Evolutionary conservation across 2,888 invertebrate species (phyloP).

Genomic region (Epinotia brunnichana): DNA sequence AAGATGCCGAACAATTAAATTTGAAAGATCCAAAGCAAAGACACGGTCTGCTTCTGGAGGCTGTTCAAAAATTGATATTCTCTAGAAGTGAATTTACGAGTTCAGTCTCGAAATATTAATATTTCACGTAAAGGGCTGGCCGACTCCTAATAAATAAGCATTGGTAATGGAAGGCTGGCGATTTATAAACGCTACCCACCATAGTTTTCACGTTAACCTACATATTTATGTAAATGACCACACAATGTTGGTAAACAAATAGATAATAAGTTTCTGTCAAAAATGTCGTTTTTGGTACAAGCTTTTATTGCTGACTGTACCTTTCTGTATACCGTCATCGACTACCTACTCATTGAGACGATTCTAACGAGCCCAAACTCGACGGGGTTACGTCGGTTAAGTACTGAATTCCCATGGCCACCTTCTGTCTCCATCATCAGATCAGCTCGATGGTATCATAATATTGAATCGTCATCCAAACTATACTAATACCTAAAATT

Average conservation of each 20-base stretch:
- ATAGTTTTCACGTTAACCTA: constrained; percentile 10
- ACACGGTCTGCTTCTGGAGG: neutral
- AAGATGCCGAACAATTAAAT: constrained; percentile 14
- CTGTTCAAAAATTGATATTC: constrained; percentile 19
- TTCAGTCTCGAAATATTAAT: constrained; percentile 22
- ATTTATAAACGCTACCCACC: constrained; percentile 22
- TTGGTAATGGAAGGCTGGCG: constrained; percentile 20
- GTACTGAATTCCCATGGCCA: too few species aligned
- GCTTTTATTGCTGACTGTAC: too few species aligned
- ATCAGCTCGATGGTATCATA: too few species aligned
- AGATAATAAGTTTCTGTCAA: neutral
- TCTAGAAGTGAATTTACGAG: constrained; percentile 21
- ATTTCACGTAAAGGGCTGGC: constrained; percentile 15
- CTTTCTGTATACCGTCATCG: too few species aligned
- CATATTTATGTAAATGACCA: constrained; percentile 11
- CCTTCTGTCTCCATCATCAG: too few species aligned
- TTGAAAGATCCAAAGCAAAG: constrained; percentile 9
- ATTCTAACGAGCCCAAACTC: too few species aligned
- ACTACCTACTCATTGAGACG: too few species aligned
- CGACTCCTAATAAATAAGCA: constrained; percentile 25
- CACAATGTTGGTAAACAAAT: constrained; percentile 5
- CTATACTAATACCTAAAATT: too few species aligned
- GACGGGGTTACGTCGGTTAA: too few species aligned
- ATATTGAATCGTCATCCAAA: too few species aligned
- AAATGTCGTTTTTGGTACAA: too few species aligned